Conservation (phyloP, 2,888 invertebrate genomes). For the Polyommatus iphigenia region DNA sequence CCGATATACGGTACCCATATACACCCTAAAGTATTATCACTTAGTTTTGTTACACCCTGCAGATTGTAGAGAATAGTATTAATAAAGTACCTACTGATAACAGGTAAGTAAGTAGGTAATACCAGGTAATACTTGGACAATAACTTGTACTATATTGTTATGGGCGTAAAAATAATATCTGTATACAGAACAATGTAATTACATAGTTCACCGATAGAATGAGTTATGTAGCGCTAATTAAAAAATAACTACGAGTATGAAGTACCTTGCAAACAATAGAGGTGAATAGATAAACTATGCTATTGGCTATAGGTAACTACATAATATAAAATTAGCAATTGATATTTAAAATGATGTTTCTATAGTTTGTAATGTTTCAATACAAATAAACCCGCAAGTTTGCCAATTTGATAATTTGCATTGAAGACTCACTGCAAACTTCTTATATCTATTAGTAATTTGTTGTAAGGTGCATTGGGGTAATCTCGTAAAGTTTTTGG, state of each 20-base stretch:
- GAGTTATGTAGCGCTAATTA: background rate
- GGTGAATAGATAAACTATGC: background rate
- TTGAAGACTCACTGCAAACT: background rate
- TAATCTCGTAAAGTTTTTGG: no score
- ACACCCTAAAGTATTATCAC: no score
- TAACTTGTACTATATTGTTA: background rate
- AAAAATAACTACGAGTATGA: constrained; percentile 1
- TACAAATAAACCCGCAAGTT: background rate
- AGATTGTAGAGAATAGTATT: no score
- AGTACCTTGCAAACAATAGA: background rate
- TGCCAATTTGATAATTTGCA: background rate
- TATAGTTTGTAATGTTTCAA: no score
- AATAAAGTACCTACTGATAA: no score
- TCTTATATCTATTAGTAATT: background rate
- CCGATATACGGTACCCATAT: no score
- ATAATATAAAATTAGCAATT: no score
- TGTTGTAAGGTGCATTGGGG: no score
- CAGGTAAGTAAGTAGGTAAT: no score
- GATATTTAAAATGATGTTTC: no score
- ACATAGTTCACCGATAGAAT: background rate
- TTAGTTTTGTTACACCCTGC: no score
- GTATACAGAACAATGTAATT: background rate
- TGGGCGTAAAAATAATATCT: background rate
- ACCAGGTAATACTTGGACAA: no score
- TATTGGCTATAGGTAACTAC: background rate